Evolutionary conservation across 2,888 invertebrate genomes (phyloP), one percentile per base, ranked within the genome.

Genomic region (Rhyacophila evoluta): DNA sequence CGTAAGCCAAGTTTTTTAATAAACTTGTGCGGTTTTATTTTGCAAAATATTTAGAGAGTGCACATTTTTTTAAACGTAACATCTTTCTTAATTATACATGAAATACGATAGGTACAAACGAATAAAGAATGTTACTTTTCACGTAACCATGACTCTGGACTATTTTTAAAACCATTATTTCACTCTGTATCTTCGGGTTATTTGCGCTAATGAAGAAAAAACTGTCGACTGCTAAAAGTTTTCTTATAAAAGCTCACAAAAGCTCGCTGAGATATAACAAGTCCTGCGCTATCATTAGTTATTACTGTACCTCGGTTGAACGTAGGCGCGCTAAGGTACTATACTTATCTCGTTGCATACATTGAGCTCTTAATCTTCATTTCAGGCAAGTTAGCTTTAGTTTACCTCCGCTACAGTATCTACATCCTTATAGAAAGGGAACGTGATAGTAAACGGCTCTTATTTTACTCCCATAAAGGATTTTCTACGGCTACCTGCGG

Each of bases 301-400:
- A 75, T 78, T 39, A 37, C 74, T 37, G 67, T 37, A 55, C 55
- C 29, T 15, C 73, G 36, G 55, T 27, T 41, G 36, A 77, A 69
- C n/a, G 73, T 38, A 73, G 36, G 29, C n/a, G 74, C 25, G 15
- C 70, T 70, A n/a, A 36, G 72, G 72, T 28, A 72, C 27, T 38
- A 25, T 36, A 55, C 71, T 75, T 78, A 78, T 75, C 78, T 74
- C 33, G 19, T 36, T 75, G 70, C 75, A 75, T 72, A 29, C 79
- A 71, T 72, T 67, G 55, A 70, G 67, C 67, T 71, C 68, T 77
- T 75, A 68, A 79, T 75, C 75, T 75, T 72, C 72, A 75, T 79
- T 79, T 75, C 72, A 72, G 37, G 74, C 2, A 69, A 78, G 78
- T 72, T 78, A 28, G 36, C 28, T 68, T 28, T 29, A 72, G 72